These are phyloP conservation scores for Diplodus sargus DNA, from an alignment of 2,797 vertebrate species.

Conservation along the genomic window DNA sequence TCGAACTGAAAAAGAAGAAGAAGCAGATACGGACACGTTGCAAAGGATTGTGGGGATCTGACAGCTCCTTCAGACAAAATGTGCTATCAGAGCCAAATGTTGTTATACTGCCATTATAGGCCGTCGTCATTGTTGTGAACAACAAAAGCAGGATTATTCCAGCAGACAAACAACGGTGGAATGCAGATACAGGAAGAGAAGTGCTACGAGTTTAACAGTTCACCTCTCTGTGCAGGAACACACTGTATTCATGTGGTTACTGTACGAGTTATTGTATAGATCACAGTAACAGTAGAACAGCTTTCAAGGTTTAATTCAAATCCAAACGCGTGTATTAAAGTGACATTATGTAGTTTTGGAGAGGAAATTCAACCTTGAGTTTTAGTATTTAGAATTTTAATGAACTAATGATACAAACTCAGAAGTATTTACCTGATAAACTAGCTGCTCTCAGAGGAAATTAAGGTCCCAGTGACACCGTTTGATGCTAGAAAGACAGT, in stretches of 20 bases:
- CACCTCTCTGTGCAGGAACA: neutral
- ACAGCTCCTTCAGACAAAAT: neutral
- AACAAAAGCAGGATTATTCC: neutral
- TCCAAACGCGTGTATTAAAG: too few species aligned
- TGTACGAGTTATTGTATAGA: too few species aligned
- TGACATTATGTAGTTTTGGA: too few species aligned
- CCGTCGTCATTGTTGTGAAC: neutral
- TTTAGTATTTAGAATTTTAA: too few species aligned
- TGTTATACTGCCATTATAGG: neutral
- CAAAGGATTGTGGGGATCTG: neutral
- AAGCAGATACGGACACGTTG: neutral
- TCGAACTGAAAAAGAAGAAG: neutral
- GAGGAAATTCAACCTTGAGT: too few species aligned
- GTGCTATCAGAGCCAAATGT: neutral
- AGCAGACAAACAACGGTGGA: neutral
- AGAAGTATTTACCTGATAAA: too few species aligned
- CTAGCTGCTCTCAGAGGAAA: too few species aligned
- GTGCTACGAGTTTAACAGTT: neutral
- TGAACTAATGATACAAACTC: too few species aligned
- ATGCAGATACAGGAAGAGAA: neutral
- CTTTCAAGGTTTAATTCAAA: too few species aligned
- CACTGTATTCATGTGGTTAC: neutral
- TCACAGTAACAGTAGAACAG: too few species aligned
- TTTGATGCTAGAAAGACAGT: too few species aligned
- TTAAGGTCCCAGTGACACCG: too few species aligned